A percentile compares a stretch with the other conserved stretches of the same genome.
phyloP scores from a whole-genome alignment of 2,113 vertebrate species.

The Atlantisia rogersi region DNA sequence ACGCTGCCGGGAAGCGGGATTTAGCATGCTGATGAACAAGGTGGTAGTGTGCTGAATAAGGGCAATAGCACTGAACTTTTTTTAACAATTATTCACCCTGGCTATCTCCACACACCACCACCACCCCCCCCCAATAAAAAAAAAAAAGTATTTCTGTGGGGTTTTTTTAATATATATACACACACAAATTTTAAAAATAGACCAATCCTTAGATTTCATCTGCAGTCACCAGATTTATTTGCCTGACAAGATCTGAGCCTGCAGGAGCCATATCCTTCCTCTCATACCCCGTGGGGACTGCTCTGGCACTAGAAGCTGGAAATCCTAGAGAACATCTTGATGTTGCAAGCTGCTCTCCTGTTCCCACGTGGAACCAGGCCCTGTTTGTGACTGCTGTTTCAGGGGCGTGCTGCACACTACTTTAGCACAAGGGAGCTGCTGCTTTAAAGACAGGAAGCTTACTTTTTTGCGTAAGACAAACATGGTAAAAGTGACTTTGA shows the following conservation, averaged over 20 bases:
- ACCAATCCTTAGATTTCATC: not conserved
- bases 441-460: slow-evolving; percentile 1
- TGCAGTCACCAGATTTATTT: not conserved
- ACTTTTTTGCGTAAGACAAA: not conserved
- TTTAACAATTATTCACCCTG: not conserved
- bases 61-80: not conserved
- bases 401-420: not conserved
- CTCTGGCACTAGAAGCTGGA: not conserved
- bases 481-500: not conserved
- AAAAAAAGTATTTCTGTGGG: no score
- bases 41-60: not conserved
- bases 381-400: not conserved
- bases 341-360: not conserved
- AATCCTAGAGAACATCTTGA: not conserved
- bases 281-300: not conserved
- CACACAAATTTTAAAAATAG: not conserved
- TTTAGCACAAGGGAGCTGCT: not conserved
- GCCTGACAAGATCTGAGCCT: not conserved
- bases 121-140: no score
- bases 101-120: not conserved
- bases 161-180: no score
- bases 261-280: not conserved
- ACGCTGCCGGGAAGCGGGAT: not conserved
- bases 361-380: not conserved
- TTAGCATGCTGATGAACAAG: not conserved